Base-by-base conservation (phyloP, 2,888 invertebrate genomes). In the Cyclophora albipunctata region DNA sequence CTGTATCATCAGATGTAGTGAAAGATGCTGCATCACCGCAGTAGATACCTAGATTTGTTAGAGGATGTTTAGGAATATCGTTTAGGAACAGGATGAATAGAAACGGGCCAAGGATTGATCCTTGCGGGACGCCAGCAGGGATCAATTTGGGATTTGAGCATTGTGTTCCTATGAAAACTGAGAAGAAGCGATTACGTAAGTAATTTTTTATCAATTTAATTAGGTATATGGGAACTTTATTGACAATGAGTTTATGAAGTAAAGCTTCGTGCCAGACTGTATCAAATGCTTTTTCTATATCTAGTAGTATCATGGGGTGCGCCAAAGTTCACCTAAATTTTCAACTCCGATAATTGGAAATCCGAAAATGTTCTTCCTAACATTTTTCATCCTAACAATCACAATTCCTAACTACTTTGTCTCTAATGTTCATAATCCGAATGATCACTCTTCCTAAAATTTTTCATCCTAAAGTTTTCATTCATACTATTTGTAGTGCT, bases 61-160 rank as follows among this genome's bases (percentile, higher is more conserved):
- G 48, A 3, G 48, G 48, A 7, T 48, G 48, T 33, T 45, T 51
- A 34, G 51, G 51, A 5, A 51, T 51, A 42, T 51, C 51, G 34
- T 51, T 51, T 3, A 48, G n/a, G 35, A 43, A 51, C 20, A 45
- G 5, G 3, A 51, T 3, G 40, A 51, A 51, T 3, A 51, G 41
- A 5, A 42, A 48, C 3, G 51, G 51, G 5, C 51, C 51, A 3
- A 51, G 45, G 2, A 54, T 52, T 4, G 53, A 53, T 0, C 58
- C 55, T 35, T 51, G 54, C 0, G 57, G 57, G 5, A 40, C 40
- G 34, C 48, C 44, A 6, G 45, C 48, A 3, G 40, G 44, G 33
- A 48, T 40, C 7, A 4, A 40, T 5, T 40, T n/a, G 5, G 40
- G 3, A 34, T 6, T 20, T n/a, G 48, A 48, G 4, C 35, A 45